phyloP scores from a whole-genome alignment of 2,888 invertebrate species.

The Mesorhabditis belari region DNA sequence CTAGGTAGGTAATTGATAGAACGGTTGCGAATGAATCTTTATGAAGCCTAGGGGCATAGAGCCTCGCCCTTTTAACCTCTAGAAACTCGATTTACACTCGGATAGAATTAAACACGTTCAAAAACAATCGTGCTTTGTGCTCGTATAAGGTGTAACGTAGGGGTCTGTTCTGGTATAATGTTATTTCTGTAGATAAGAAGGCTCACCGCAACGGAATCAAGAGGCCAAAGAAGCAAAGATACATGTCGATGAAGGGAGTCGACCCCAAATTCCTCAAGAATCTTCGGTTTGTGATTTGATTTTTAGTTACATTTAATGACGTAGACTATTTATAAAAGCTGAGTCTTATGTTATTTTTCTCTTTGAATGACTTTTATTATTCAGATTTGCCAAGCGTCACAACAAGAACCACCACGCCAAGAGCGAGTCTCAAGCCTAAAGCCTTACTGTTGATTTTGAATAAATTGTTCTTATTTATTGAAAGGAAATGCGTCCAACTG shows the following conservation, averaged over 20 bases:
- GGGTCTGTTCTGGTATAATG: constrained; percentile 25
- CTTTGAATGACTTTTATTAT: too few relatives aligned
- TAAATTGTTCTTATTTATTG: not conserved
- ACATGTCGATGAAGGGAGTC: constrained; percentile 90
- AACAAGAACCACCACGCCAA: constrained; percentile 15
- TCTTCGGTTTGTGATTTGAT: too few relatives aligned
- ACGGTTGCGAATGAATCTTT: too few relatives aligned
- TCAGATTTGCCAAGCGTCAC: constrained; percentile 64
- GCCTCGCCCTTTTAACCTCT: too few relatives aligned
- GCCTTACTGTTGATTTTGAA: not conserved
- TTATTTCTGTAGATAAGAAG: constrained; percentile 70
- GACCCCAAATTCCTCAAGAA: constrained; percentile 93
- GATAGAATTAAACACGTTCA: not conserved
- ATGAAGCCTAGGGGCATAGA: too few relatives aligned
- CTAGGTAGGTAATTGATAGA: too few relatives aligned
- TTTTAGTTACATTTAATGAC: too few relatives aligned
- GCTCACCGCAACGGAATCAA: constrained; percentile 96
- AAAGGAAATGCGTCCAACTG: not conserved
- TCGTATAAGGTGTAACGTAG: not conserved
- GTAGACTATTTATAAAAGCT: too few relatives aligned
- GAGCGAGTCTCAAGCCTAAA: constrained; percentile 20
- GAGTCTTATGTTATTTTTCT: too few relatives aligned
- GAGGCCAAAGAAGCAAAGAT: constrained; percentile 77
- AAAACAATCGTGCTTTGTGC: not conserved
- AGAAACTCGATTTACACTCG: too few relatives aligned